A percentile compares a stretch with the other conserved stretches of the same genome.
Evolutionary conservation across 1,140 invertebrate species (phyloP).

Genomic region (Hestina assimilis): DNA sequence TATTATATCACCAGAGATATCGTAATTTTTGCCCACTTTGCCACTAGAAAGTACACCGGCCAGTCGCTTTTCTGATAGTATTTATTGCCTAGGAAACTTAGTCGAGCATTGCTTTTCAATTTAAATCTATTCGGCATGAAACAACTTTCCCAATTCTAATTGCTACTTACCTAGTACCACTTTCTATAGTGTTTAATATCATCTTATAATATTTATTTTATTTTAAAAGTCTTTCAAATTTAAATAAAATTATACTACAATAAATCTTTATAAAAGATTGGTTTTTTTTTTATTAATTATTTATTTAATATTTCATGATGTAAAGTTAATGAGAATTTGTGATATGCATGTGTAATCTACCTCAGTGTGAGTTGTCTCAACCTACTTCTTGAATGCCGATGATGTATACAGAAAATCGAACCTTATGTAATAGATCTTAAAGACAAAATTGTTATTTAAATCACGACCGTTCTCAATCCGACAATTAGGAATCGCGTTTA

Average conservation of each 20-base stretch:
- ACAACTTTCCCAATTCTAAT: conserved; percentile 40
- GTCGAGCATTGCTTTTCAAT: conserved; percentile 43
- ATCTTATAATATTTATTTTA: too few species aligned
- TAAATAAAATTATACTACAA: conserved; percentile 7
- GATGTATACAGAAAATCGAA: conserved; percentile 44
- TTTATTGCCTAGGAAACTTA: conserved; percentile 57
- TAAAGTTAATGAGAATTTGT: conserved; percentile 68
- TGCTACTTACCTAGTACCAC: conserved; percentile 32
- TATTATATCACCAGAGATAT: conserved; percentile 71
- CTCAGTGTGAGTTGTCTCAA: conserved; percentile 70
- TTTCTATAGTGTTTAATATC: conserved; percentile 32
- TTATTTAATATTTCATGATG: conserved; percentile 41
- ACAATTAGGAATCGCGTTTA: conserved; percentile 65
- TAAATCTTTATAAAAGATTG: too few species aligned
- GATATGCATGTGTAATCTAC: conserved; percentile 64
- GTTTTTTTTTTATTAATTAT: conserved; percentile 33
- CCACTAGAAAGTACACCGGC: conserved; percentile 66
- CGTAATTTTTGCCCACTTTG: conserved; percentile 65
- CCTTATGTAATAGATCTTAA: conserved; percentile 51
- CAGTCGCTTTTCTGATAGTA: conserved; percentile 64
- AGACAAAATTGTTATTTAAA: conserved; percentile 54
- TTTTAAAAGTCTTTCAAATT: too few species aligned
- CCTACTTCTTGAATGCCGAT: conserved; percentile 69
- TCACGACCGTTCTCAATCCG: conserved; percentile 58
- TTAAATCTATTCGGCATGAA: conserved; percentile 40